Percentiles rank a stretch among this genome's conserved stretches.
These are phyloP conservation scores for Saturnia japonica DNA, from an alignment of 2,888 invertebrate genomes.

Conservation along the genomic window DNA sequence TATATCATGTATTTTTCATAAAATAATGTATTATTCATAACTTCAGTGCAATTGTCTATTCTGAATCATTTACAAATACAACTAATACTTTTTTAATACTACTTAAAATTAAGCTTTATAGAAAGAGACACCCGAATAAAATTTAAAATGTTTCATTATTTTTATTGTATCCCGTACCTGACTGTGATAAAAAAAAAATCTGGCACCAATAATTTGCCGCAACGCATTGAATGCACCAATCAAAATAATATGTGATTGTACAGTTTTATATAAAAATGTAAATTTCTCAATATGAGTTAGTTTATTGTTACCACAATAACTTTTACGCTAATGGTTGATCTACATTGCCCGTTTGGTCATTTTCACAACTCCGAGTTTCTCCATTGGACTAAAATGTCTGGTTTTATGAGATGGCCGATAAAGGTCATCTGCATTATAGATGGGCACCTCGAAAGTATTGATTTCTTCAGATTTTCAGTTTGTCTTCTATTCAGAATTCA, in stretches of 20 bases:
- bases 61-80: neutral
- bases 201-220: no score
- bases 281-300: neutral
- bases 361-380: neutral
- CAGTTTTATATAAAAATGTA: neutral
- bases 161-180: neutral
- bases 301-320: neutral
- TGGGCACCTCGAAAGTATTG: no score
- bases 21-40: neutral
- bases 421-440: neutral
- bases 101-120: no score
- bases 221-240: no score
- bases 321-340: neutral
- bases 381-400: neutral
- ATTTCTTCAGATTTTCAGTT: no score
- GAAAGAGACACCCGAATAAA: no score
- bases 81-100: no score
- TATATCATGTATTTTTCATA: neutral
- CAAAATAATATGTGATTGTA: no score
- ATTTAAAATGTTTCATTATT: no score
- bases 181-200: no score
- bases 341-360: neutral
- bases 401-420: neutral
- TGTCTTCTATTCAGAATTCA: neutral
- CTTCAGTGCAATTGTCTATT: neutral